Evolutionary conservation across 2,888 invertebrate genomes (phyloP).

Genomic region (Clistopyga incitator): DNA sequence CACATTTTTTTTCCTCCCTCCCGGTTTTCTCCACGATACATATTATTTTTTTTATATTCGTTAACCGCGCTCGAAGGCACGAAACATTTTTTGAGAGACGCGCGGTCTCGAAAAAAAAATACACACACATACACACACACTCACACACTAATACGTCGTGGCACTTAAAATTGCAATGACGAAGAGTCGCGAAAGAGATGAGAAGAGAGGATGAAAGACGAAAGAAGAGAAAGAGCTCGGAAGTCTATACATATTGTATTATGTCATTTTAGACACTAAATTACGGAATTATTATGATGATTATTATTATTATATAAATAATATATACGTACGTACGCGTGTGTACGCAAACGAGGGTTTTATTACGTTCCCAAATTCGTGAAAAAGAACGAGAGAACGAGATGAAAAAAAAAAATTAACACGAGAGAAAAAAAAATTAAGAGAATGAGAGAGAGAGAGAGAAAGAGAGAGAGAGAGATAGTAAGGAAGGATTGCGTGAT

Average conservation of each 20-base stretch:
- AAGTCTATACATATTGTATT: slow-evolving; percentile 74
- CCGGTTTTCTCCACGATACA: slow-evolving; percentile 57
- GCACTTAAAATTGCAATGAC: slow-evolving; percentile 28
- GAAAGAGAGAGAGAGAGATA: slow-evolving; percentile 67
- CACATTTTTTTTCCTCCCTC: slow-evolving; percentile 37
- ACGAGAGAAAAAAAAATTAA: slow-evolving; percentile 43
- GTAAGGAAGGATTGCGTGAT: slow-evolving; percentile 83
- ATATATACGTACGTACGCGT: slow-evolving; percentile 80
- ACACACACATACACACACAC: slow-evolving; percentile 5
- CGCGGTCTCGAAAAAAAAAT: slow-evolving; percentile 50
- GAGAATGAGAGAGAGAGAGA: slow-evolving; percentile 48
- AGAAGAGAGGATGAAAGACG: slow-evolving; percentile 18
- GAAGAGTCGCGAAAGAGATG: slow-evolving; percentile 18
- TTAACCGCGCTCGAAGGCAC: slow-evolving; percentile 49
- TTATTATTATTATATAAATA: neutral
- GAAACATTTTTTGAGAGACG: slow-evolving; percentile 36
- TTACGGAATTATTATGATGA: slow-evolving; percentile 64
- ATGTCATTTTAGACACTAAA: slow-evolving; percentile 70
- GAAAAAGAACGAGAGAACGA: slow-evolving; percentile 54
- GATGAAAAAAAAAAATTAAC: slow-evolving; percentile 45
- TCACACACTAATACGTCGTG: slow-evolving; percentile 32
- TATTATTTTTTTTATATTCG: slow-evolving; percentile 41
- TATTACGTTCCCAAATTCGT: slow-evolving; percentile 66
- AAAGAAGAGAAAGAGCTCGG: slow-evolving; percentile 51
- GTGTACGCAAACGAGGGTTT: slow-evolving; percentile 74